Base-by-base conservation (phyloP, 30 jellyfish, hydroid and myxozoan genomes). In the Rhopilema esculentum region DNA sequence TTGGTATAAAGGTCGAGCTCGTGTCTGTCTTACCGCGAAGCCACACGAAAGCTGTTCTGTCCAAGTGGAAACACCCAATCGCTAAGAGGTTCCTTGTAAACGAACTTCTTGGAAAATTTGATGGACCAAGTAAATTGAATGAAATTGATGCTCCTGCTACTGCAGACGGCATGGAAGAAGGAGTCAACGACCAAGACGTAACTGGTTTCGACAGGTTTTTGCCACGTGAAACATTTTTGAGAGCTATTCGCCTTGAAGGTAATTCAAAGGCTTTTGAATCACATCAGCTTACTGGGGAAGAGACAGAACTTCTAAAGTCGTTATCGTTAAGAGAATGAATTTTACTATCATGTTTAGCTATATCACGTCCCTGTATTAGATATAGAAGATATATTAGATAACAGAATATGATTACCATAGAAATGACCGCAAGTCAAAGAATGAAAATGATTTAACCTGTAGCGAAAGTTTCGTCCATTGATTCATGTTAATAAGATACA, bases 1-100 rank as follows among this genome's bases (percentile, higher is more conserved):
- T 89, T 33, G 24, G 89, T 8, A 32, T 87, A 16, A 92, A 92
- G 49, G 26, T 86, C 15, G 88, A 86, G 62, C 89, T 92, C 50
- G 49, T 83, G 21, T 50, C 95, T 16, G 26, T 86, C 29, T 77
- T 92, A 50, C 95, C 97, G 7, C 82, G 78, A 57, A 78, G 51
- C 49, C 69, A 27, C 21, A 95, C 94, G 27, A 88, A 86, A 27
- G 70, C 80, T 2, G 77, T 87, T 63, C 21, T 92, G 4, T 17
- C 16, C 16, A 26, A 29, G 6, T 92, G 98, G 98, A 78, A 78
- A 22, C 96, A 92, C 71, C 96, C 98, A 0, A 67, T 68, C 20
- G 95, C 91, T 25, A 87, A 33, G 25, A 86, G 90, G 16, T 79
- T 53, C 48, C 26, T 65, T 12, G 74, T 95, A 1, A 95, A 92